Conservation (phyloP, 2,113 vertebrate genomes). For the Cyprinodon tularosa region DNA sequence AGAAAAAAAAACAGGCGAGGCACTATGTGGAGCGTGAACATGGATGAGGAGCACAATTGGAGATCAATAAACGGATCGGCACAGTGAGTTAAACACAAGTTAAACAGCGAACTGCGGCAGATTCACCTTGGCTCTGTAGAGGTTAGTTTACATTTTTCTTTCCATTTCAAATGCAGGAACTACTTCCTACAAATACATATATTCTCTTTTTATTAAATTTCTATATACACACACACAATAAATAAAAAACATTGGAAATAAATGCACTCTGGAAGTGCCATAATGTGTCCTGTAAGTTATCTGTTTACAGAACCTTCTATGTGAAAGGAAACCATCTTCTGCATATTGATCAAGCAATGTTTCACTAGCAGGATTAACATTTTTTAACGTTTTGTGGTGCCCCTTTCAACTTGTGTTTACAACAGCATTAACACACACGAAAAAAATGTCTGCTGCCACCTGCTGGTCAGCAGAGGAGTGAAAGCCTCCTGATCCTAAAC, state of each 20-base stretch:
- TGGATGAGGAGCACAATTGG: not conserved
- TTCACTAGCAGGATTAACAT: not conserved
- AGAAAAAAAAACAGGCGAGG: conserved; percentile 26
- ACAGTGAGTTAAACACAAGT: conserved; percentile 15
- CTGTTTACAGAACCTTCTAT: not conserved
- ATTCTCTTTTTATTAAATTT: not conserved
- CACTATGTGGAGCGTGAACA: conserved; percentile 26
- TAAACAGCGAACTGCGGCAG: conserved; percentile 26
- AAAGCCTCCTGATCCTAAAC: not conserved
- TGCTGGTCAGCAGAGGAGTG: not conserved
- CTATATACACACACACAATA: not conserved
- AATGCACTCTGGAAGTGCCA: not conserved
- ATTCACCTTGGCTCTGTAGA: not conserved
- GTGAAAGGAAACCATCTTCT: not conserved
- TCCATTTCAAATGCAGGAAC: not conserved
- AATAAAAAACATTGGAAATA: not conserved
- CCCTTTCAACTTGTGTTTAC: not conserved
- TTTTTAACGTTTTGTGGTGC: not conserved
- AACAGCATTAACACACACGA: too few relatives aligned
- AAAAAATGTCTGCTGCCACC: not conserved
- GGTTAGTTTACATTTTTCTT: not conserved
- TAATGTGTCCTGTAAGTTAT: not conserved
- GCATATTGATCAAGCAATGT: not conserved
- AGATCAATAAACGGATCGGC: conserved; percentile 4
- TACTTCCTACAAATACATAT: not conserved